These are phyloP conservation scores for Atta cephalotes DNA, from an alignment of 1,140 invertebrate genomes.

Conservation along the genomic window DNA sequence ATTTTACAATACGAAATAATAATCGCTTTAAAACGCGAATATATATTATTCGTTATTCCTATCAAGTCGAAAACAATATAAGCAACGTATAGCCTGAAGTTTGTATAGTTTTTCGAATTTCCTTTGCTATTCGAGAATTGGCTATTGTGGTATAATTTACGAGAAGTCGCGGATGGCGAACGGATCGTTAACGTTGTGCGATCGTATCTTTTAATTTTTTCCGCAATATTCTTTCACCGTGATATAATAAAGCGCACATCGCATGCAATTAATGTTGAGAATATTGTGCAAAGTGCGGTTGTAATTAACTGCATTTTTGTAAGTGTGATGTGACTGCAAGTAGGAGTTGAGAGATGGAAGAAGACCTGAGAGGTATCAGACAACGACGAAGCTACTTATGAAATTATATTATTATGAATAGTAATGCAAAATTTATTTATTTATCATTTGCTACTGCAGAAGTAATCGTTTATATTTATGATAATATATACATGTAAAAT, in stretches of 20 bases:
- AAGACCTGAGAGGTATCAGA: background rate
- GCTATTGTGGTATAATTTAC: background rate
- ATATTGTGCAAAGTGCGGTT: background rate
- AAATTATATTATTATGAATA: no score
- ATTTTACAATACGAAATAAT: background rate
- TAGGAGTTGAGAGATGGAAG: background rate
- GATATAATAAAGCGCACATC: slow-evolving; percentile 10
- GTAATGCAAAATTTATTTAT: background rate
- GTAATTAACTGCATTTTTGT: slow-evolving; percentile 28
- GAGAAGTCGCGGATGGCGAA: background rate
- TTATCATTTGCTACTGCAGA: background rate
- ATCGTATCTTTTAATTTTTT: slow-evolving; percentile 13
- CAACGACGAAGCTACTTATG: background rate
- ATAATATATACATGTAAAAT: background rate
- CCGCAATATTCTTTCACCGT: background rate
- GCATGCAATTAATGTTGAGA: slow-evolving; percentile 12
- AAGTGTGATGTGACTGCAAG: background rate
- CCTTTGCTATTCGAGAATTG: background rate
- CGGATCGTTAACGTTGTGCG: background rate
- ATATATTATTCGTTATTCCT: background rate
- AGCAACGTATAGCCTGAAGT: background rate
- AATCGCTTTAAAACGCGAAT: background rate
- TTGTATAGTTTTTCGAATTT: background rate
- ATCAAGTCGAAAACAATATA: background rate
- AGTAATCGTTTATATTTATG: background rate